A percentile compares a stretch with the other conserved stretches of the same genome.
Evolutionary conservation across 2,888 invertebrate species (phyloP).

Genomic region (Copidosoma aretas): DNA sequence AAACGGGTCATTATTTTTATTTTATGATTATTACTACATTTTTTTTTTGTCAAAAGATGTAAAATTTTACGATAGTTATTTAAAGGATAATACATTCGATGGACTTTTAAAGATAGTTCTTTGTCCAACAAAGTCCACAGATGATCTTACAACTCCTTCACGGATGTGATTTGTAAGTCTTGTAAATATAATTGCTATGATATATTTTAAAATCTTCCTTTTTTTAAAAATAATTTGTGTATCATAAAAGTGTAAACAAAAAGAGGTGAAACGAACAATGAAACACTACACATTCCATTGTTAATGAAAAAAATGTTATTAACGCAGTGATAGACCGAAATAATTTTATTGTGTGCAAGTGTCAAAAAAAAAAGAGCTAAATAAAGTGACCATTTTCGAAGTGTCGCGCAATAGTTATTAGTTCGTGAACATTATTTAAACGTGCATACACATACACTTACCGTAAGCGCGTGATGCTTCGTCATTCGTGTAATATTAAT

Average conservation of each 20-base stretch:
- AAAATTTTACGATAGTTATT: slow-evolving; percentile 37
- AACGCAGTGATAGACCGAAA: slow-evolving; percentile 39
- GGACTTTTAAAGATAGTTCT: slow-evolving; percentile 6
- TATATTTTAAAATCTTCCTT: slow-evolving; percentile 53
- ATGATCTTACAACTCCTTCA: slow-evolving; percentile 32
- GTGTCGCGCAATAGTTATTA: slow-evolving; percentile 6
- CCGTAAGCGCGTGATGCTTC: neutral
- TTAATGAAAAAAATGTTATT: slow-evolving; percentile 44
- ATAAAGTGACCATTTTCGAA: slow-evolving; percentile 11
- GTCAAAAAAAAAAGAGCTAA: slow-evolving; percentile 22
- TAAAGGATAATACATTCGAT: slow-evolving; percentile 4
- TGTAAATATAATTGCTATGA: slow-evolving; percentile 60
- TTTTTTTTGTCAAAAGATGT: slow-evolving; percentile 36
- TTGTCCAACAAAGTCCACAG: slow-evolving; percentile 13
- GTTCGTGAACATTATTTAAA: neutral
- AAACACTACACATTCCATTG: slow-evolving; percentile 57
- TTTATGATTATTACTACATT: slow-evolving; percentile 19
- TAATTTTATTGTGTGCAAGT: slow-evolving; percentile 46
- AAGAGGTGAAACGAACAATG: slow-evolving; percentile 36
- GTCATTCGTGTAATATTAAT: slow-evolving; percentile 10
- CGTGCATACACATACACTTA: neutral
- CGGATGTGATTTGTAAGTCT: slow-evolving; percentile 61
- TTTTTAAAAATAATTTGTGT: slow-evolving; percentile 50
- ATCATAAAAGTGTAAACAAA: slow-evolving; percentile 51
- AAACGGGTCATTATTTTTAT: slow-evolving; percentile 54